These are phyloP conservation scores for Dysidea cf. avara DNA, from an alignment of 37 sponge, comb jelly and placozoan genomes.

Conservation along the genomic window DNA sequence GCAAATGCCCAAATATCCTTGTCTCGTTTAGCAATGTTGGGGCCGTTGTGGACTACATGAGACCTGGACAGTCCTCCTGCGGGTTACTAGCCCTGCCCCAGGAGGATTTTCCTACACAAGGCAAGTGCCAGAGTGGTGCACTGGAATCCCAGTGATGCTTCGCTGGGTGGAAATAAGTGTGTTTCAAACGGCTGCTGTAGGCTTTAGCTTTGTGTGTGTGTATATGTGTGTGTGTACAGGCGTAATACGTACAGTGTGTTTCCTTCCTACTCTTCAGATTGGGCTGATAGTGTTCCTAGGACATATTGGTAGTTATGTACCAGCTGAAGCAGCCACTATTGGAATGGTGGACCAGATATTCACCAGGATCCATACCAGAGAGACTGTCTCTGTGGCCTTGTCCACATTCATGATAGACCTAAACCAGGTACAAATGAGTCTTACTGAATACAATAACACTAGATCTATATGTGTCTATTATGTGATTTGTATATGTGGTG, in stretches of 20 bases:
- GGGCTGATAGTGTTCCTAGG: slow-evolving; percentile 95
- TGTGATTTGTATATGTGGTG: background rate
- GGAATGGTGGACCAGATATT: slow-evolving; percentile 90
- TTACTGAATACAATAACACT: background rate
- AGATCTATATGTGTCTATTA: background rate
- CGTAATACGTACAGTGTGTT: background rate
- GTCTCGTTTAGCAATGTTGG: too few species aligned
- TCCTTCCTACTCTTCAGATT: slow-evolving; percentile 45
- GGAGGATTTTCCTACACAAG: too few species aligned
- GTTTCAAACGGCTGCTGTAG: too few species aligned
- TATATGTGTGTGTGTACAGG: background rate
- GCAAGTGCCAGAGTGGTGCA: too few species aligned
- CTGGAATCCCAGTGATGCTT: too few species aligned
- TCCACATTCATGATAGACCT: slow-evolving; percentile 97
- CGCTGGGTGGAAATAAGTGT: too few species aligned
- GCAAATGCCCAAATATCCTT: too few species aligned
- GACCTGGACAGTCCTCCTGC: too few species aligned
- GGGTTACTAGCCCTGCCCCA: too few species aligned
- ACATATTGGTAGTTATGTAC: slow-evolving; percentile 96
- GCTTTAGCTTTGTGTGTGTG: too few species aligned
- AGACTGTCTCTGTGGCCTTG: slow-evolving; percentile 87
- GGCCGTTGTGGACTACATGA: too few species aligned
- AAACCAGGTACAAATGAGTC: slow-evolving; percentile 72
- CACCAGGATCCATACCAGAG: slow-evolving; percentile 88
- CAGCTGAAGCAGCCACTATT: slow-evolving; percentile 84